phyloP scores from a whole-genome alignment of 2,113 vertebrate species.

The Bolborhynchus lineola region DNA sequence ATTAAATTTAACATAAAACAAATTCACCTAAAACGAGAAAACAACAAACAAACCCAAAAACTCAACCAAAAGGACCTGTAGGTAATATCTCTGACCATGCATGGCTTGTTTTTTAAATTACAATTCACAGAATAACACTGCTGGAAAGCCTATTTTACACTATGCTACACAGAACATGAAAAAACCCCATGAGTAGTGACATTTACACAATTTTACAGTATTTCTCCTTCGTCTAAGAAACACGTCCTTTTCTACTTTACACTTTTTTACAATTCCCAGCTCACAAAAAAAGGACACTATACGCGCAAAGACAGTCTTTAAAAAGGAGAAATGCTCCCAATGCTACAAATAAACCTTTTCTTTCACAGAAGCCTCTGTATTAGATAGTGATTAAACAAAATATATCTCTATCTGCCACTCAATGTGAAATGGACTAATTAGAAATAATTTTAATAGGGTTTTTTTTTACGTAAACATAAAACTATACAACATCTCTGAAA shows the following conservation, averaged over 20 bases:
- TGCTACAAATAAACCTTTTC: conserved; percentile 70
- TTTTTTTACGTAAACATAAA: conserved; percentile 14
- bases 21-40: conserved; percentile 68
- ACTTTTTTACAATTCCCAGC: conserved; percentile 72
- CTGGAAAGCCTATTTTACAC: conserved; percentile 83
- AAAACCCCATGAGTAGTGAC: conserved; percentile 69
- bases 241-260: conserved; percentile 71
- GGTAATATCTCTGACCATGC: conserved; percentile 68
- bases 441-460: not conserved
- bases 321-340: conserved; percentile 59
- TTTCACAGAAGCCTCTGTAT: conserved; percentile 38
- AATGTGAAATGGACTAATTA: conserved; percentile 18
- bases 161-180: conserved; percentile 78
- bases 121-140: conserved; percentile 88
- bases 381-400: conserved; percentile 48
- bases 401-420: conserved; percentile 36
- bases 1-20: conserved; percentile 62
- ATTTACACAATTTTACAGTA: conserved; percentile 86
- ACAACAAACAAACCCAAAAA: conserved; percentile 38
- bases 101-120: conserved; percentile 85
- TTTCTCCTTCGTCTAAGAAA: conserved; percentile 73
- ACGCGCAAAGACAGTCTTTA: conserved; percentile 41
- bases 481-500: conserved; percentile 19
- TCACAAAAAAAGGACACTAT: conserved; percentile 68
- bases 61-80: conserved; percentile 10